Percentiles rank a stretch among this genome's conserved stretches.
Conservation (phyloP, 2,888 invertebrate species). For the Subacronicta megacephala region DNA sequence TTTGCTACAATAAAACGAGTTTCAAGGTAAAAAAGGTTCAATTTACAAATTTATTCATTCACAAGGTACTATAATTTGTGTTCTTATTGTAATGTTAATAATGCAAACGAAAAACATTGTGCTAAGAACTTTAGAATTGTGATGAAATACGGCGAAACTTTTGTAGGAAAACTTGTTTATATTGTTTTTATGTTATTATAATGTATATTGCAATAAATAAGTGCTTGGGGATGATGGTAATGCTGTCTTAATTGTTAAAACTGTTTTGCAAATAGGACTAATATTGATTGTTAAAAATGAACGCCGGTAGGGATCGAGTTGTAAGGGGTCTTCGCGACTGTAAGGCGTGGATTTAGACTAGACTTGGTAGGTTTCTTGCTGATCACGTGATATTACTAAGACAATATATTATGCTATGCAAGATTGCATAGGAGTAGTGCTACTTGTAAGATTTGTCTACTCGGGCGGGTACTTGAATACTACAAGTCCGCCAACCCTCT, state of each 20-base stretch:
- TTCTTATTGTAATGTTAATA: slow-evolving; percentile 47
- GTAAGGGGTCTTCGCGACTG: too few relatives aligned
- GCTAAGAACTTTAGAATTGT: slow-evolving; percentile 23
- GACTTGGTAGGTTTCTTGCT: slow-evolving; percentile 13
- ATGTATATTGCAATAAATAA: background rate
- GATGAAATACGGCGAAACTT: slow-evolving; percentile 35
- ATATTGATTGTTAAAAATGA: too few relatives aligned
- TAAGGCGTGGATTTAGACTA: too few relatives aligned
- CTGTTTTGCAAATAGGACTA: too few relatives aligned
- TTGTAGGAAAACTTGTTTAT: slow-evolving; percentile 28
- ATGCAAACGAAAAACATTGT: slow-evolving; percentile 35
- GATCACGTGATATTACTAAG: slow-evolving; percentile 14
- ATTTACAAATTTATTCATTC: slow-evolving; percentile 41
- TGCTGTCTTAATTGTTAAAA: too few relatives aligned
- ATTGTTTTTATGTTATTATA: slow-evolving; percentile 19
- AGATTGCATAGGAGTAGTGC: too few relatives aligned
- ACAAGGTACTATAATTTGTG: slow-evolving; percentile 40
- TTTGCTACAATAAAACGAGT: slow-evolving; percentile 28
- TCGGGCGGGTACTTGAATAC: too few relatives aligned
- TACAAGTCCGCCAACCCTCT: too few relatives aligned
- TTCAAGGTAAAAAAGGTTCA: slow-evolving; percentile 24
- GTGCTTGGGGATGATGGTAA: background rate
- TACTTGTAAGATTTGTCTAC: too few relatives aligned
- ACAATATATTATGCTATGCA: too few relatives aligned
- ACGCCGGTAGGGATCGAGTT: too few relatives aligned